Percentiles rank a stretch among this genome's conserved stretches.
Evolutionary conservation across 2,888 invertebrate genomes (phyloP).

Genomic region (Macrosoma leucophasiata): DNA sequence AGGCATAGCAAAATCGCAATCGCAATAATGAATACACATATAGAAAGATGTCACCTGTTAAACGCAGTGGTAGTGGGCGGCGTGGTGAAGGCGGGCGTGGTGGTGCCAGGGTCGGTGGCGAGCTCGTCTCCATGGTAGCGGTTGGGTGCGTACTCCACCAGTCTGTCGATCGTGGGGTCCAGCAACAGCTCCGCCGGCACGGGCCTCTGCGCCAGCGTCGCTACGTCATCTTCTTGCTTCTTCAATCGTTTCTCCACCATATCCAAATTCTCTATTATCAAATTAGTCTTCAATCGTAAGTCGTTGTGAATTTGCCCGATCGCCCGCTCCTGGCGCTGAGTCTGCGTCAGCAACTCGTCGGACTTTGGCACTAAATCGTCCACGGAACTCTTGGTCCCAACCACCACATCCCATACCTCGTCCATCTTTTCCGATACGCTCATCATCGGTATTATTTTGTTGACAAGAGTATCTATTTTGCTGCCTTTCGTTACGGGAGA

Average conservation of each 20-base stretch:
- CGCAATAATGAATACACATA: conserved; percentile 35
- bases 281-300: conserved; percentile 86
- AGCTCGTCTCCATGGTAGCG: conserved; percentile 74
- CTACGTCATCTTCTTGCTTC: conserved; percentile 90
- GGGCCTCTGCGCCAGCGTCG: conserved; percentile 84
- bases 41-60: conserved; percentile 65
- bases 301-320: conserved; percentile 91
- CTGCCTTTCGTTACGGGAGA: conserved; percentile 77
- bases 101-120: conserved; percentile 53
- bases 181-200: conserved; percentile 82
- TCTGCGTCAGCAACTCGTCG: conserved; percentile 88
- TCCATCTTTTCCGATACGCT: conserved; percentile 93
- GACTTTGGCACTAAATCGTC: conserved; percentile 91
- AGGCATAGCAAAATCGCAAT: conserved; percentile 32
- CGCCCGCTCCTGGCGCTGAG: conserved; percentile 89
- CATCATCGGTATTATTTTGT: conserved; percentile 89
- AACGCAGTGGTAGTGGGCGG: conserved; percentile 39
- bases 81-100: conserved; percentile 50
- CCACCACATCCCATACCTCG: conserved; percentile 92
- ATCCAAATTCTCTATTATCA: conserved; percentile 90
- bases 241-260: conserved; percentile 89
- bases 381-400: conserved; percentile 91
- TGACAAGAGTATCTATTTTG: conserved; percentile 87
- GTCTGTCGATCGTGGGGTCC: conserved; percentile 83
- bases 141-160: conserved; percentile 86